Evolutionary conservation across 2,888 invertebrate species (phyloP), one percentile per base, ranked within the genome.

Genomic region (Phaedon cochleariae): DNA sequence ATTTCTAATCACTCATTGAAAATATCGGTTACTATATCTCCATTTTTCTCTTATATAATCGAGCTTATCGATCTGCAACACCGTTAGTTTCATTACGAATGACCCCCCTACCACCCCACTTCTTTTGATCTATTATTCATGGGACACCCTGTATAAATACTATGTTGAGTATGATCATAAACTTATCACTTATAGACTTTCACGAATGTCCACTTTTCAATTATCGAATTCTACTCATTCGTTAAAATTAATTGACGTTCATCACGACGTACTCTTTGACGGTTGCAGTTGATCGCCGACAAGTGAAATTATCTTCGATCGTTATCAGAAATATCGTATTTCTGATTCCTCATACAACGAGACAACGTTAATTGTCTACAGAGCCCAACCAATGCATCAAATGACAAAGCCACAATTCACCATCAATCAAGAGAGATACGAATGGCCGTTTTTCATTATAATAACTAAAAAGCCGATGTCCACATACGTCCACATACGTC

Each of bases 271-370:
- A 15, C 12, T 15, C 15, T 15, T 41, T 15, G 41, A 41, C 4
- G 41, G 7, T 15, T 12, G n/a, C 15, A 41, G 41, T 41, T 10
- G 15, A 41, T 12, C 41, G 41, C 15, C n/a, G 41, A 41, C 41
- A 41, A 41, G 41, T 41, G 15, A 41, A 41, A 15, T 41, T 15
- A 41, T 41, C 15, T 41, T 15, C 41, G 41, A 41, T 41, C 15
- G 41, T 41, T 41, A 41, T 41, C 41, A 41, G 41, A 41, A 41
- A 41, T 41, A 15, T 41, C 15, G 41, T 41, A n/a, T 15, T n/a
- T 41, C 41, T 41, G 41, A 41, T 41, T 41, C 41, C 15, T 41
- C 41, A 41, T 41, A 41, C 41, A 41, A 41, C 41, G 41, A 41
- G 41, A 41, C 41, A 15, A 15, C n/a, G 7, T 41, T 41, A 41